These are phyloP conservation scores for Crypturellus tataupa DNA, from an alignment of 2,797 vertebrate genomes.

Conservation along the genomic window DNA sequence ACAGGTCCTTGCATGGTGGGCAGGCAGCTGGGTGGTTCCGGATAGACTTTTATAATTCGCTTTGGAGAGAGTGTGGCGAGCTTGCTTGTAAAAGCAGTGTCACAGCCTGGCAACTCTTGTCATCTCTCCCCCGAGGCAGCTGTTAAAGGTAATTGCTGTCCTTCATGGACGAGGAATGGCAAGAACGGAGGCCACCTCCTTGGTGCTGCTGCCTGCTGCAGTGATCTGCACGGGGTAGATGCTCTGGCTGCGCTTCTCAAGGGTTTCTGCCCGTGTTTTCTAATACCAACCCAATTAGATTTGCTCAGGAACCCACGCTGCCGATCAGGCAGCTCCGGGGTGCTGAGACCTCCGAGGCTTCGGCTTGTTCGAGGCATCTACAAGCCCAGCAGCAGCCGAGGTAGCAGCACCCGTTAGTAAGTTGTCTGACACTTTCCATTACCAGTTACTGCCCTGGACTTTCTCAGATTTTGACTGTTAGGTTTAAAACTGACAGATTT, in stretches of 20 bases:
- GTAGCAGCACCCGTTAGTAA: not conserved
- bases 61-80: not conserved
- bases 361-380: not conserved
- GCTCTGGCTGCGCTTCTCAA: not conserved
- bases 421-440: not conserved
- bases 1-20: not conserved
- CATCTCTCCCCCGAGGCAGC: not conserved
- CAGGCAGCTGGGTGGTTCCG: constrained; percentile 1
- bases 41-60: not conserved
- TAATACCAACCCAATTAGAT: not conserved
- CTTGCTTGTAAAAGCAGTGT: not conserved
- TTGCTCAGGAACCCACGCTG: not conserved
- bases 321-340: not conserved
- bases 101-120: not conserved
- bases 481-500: not conserved
- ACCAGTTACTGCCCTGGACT: not conserved
- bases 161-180: not conserved
- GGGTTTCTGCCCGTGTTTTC: not conserved
- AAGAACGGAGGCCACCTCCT: not conserved
- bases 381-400: not conserved
- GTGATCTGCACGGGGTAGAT: fast-evolving
- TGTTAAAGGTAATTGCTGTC: fast-evolving
- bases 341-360: not conserved
- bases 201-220: not conserved
- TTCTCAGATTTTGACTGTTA: not conserved